Percentiles rank a stretch among this genome's conserved stretches.
These are phyloP conservation scores for Tenthredo livida DNA, from an alignment of 2,888 invertebrate genomes.

Conservation along the genomic window DNA sequence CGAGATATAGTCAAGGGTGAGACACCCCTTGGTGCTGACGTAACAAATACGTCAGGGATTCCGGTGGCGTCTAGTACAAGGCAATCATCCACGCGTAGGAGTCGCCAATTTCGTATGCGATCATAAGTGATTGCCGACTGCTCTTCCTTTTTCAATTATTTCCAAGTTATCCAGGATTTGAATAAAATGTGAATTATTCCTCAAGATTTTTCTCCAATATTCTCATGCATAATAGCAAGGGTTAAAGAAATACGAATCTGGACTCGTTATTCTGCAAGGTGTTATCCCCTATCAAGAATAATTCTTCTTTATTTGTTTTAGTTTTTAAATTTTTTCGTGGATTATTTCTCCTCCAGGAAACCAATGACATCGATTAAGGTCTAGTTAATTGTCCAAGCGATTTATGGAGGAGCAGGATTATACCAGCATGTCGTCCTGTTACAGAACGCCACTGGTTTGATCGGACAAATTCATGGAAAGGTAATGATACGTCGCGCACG, in stretches of 20 bases:
- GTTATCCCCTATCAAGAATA: neutral
- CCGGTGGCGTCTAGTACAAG: slow-evolving; percentile 47
- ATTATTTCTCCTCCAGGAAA: neutral
- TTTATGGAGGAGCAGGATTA: neutral
- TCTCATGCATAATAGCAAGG: neutral
- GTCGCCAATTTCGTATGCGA: slow-evolving; percentile 7
- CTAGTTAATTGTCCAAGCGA: neutral
- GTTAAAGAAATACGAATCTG: neutral
- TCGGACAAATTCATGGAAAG: slow-evolving; percentile 44
- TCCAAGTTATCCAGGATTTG: neutral
- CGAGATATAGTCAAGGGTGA: neutral
- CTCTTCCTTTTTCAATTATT: neutral
- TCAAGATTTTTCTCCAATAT: neutral
- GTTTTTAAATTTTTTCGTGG: neutral
- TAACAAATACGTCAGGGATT: slow-evolving; percentile 54
- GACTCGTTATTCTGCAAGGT: neutral
- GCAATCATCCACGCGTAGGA: slow-evolving; percentile 53
- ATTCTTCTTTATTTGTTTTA: neutral
- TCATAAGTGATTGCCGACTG: neutral
- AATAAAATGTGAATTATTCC: neutral
- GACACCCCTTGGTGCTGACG: slow-evolving; percentile 49
- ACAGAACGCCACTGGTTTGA: slow-evolving; percentile 10
- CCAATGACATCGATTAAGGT: neutral
- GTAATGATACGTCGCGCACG: slow-evolving; percentile 58
- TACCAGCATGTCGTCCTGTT: slow-evolving; percentile 28